These are phyloP conservation scores for Benitochromis conjunctus DNA, from an alignment of 2,113 vertebrate genomes.

Conservation along the genomic window DNA sequence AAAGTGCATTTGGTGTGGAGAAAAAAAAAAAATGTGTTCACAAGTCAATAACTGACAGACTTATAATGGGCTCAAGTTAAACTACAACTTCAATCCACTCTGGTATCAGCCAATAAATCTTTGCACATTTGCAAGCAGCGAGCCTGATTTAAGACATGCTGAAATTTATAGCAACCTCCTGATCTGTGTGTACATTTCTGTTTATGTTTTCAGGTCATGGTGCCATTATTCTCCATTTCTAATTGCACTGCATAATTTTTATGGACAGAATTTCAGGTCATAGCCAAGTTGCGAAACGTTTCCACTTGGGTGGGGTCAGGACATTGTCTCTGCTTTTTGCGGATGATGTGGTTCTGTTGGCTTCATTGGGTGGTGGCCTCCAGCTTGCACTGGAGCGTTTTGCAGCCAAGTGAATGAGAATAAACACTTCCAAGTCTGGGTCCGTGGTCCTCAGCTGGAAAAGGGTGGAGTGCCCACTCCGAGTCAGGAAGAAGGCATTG, in stretches of 20 bases:
- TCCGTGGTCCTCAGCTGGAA: neutral
- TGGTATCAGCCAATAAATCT: neutral
- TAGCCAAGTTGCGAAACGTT: neutral
- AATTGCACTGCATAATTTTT: neutral
- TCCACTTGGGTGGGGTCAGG: neutral
- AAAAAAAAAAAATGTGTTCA: neutral
- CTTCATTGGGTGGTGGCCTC: neutral
- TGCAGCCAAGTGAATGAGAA: neutral
- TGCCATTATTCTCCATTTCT: neutral
- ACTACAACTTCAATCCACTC: neutral
- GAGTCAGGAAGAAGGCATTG: neutral
- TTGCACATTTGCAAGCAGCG: neutral
- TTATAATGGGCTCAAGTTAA: slow-evolving; percentile 9
- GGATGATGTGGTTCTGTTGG: neutral
- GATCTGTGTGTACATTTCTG: neutral
- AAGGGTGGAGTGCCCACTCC: neutral
- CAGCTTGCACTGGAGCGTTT: neutral
- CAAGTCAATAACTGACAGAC: slow-evolving; percentile 56
- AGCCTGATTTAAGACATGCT: neutral
- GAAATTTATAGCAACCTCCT: neutral
- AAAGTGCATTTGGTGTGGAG: neutral
- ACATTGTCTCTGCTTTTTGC: neutral
- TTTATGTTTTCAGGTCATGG: neutral
- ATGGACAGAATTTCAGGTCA: no score
- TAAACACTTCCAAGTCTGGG: neutral